Conservation (phyloP, 2,797 vertebrate species). For the Rachycentron canadum region DNA sequence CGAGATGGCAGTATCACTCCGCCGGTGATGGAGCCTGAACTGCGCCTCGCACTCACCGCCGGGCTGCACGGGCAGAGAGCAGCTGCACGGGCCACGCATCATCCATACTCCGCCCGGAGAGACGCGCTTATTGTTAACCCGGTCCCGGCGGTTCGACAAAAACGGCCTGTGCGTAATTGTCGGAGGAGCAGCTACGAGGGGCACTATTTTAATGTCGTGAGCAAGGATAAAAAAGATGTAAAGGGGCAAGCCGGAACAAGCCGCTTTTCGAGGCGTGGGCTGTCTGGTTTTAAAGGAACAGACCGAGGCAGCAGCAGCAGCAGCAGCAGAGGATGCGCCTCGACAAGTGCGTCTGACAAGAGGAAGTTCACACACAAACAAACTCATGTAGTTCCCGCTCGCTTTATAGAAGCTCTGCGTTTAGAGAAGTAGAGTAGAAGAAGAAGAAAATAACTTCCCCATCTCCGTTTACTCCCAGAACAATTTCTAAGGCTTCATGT, state of each 20-base stretch:
- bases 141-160: not conserved
- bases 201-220: conserved; percentile 83
- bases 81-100: conserved; percentile 41
- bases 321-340: conserved; percentile 52
- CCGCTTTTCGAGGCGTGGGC: conserved; percentile 91
- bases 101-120: not conserved
- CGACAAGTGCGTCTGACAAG: conserved; percentile 46
- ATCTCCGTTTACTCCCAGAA: not conserved
- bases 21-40: conserved; percentile 70
- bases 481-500: too few relatives aligned
- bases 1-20: conserved; percentile 81
- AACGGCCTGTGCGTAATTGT: not conserved
- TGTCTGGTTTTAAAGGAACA: conserved; percentile 86
- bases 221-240: conserved; percentile 86
- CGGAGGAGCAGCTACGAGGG: conserved; percentile 1
- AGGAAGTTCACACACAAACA: conserved; percentile 60
- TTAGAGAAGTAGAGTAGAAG: conserved; percentile 29
- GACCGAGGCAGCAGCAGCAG: conserved; percentile 33
- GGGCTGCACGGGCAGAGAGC: conserved; percentile 22
- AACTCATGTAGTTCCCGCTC: conserved; percentile 15
- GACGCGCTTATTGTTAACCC: not conserved
- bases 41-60: conserved; percentile 55
- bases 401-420: not conserved
- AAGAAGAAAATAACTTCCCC: not conserved
- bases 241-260: conserved; percentile 89